Conservation (phyloP, 2,797 vertebrate species). For the Chloroceryle amazona region DNA sequence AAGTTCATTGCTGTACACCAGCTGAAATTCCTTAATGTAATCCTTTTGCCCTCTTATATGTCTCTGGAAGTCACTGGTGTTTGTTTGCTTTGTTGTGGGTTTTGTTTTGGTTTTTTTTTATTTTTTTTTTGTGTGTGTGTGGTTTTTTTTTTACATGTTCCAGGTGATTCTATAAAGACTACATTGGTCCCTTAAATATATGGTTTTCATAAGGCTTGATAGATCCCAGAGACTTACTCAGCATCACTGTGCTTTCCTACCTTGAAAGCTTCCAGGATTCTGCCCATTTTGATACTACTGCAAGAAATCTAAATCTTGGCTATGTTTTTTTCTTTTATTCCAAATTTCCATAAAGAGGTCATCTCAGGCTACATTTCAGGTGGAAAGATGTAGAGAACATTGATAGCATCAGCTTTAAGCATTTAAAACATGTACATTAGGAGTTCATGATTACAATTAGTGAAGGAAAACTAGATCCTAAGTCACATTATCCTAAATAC, state of each 20-base stretch:
- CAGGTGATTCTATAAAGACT: background rate
- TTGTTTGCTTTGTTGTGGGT: fast-evolving
- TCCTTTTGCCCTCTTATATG: background rate
- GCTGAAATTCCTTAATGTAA: background rate
- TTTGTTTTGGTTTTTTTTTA: background rate
- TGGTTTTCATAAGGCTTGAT: background rate
- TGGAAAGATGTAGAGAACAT: background rate
- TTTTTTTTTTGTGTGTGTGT: background rate
- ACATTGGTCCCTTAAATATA: background rate
- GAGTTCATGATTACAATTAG: background rate
- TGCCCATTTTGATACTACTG: background rate
- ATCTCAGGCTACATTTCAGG: background rate
- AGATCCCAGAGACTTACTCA: background rate
- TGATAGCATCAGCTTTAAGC: background rate
- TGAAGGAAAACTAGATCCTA: background rate
- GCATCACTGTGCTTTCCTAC: background rate
- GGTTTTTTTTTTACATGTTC: background rate
- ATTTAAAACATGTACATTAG: background rate
- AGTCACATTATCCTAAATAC: background rate
- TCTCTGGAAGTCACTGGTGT: background rate
- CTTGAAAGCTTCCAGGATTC: background rate
- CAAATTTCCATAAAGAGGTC: background rate
- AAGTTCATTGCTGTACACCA: background rate
- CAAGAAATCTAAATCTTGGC: background rate
- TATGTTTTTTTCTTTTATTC: background rate